These are phyloP conservation scores for Portevinia maculata DNA, from an alignment of 2,888 invertebrate species.

Conservation along the genomic window DNA sequence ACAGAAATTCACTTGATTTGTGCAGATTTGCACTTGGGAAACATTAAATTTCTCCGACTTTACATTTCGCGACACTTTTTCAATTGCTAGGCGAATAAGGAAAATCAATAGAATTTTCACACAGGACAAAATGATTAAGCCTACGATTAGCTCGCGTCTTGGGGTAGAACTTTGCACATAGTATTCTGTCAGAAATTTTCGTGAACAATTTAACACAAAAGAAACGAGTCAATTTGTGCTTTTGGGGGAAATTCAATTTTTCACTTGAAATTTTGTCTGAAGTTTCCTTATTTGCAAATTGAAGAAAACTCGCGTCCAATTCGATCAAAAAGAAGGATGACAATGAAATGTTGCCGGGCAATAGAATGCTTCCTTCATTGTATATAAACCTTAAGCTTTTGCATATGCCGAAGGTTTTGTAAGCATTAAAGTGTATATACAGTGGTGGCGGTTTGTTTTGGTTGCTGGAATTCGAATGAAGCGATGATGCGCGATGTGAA, in stretches of 20 bases:
- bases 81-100: conserved; percentile 35
- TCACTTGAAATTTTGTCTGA: background rate
- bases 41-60: conserved; percentile 17
- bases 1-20: conserved; percentile 21
- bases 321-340: conserved; percentile 66
- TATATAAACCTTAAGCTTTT: background rate
- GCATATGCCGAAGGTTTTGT: conserved; percentile 28
- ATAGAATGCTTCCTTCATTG: conserved; percentile 7
- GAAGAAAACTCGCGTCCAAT: conserved; percentile 63
- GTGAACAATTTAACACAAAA: conserved; percentile 14
- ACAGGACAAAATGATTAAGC: conserved; percentile 42
- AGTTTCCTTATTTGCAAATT: conserved; percentile 19
- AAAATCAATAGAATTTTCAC: conserved; percentile 68
- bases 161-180: background rate
- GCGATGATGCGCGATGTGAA: background rate
- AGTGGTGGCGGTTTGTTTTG: conserved; percentile 61
- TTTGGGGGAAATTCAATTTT: conserved; percentile 6
- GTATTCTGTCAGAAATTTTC: background rate
- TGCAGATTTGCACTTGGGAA: conserved; percentile 1
- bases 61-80: conserved; percentile 48
- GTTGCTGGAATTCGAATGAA: conserved; percentile 58
- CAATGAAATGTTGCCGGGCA: conserved; percentile 63
- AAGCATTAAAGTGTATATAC: conserved; percentile 54
- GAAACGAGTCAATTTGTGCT: background rate
- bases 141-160: conserved; percentile 18